These are phyloP conservation scores for human (Homo sapiens) DNA, from an alignment of 2,113 vertebrate species.

Conservation along the genomic window GRCh38 chr2:20236001-20236500, in stretches of 20 bases:
- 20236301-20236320: background rate
- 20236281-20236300: background rate
- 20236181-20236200: background rate
- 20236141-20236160: background rate
- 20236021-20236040: too few relatives aligned
- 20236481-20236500: background rate
- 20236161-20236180: too few relatives aligned
- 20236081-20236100: background rate
- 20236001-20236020: background rate
- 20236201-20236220: background rate
- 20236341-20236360: background rate
- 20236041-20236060: too few relatives aligned
- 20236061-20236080: background rate
- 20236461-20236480: too few relatives aligned
- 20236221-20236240: background rate
- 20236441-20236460: background rate
- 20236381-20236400: background rate
- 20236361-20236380: background rate
- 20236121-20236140: background rate
- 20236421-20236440: background rate
- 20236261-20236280: too few relatives aligned
- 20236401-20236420: background rate
- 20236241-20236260: background rate
- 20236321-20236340: rapidly evolving
- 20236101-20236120: background rate